These are phyloP conservation scores for Psilopogon haemacephalus DNA, from an alignment of 2,113 vertebrate species.

Conservation along the genomic window DNA sequence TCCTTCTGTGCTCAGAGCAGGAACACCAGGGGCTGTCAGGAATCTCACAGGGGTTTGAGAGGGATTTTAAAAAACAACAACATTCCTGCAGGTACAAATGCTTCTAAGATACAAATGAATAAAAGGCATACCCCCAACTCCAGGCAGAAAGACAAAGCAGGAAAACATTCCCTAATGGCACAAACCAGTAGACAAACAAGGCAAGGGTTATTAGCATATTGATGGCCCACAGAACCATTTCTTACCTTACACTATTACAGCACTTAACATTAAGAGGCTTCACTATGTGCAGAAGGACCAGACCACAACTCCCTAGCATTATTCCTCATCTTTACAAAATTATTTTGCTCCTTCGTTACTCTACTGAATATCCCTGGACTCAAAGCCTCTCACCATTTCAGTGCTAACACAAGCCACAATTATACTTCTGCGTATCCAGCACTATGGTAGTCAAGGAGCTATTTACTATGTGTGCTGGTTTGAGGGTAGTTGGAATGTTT, in stretches of 20 bases:
- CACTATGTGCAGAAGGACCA: background rate
- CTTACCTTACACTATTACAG: background rate
- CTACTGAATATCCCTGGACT: background rate
- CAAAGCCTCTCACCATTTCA: background rate
- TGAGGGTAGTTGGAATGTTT: no score
- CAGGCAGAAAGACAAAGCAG: background rate
- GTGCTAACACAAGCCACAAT: background rate
- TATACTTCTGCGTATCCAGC: no score
- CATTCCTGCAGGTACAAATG: background rate
- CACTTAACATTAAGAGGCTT: background rate
- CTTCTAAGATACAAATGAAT: background rate
- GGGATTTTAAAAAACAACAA: background rate
- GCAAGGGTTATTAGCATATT: background rate
- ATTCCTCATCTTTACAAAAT: background rate
- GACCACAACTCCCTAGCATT: background rate
- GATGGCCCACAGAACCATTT: accelerated
- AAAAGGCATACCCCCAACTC: accelerated
- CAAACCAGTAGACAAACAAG: background rate
- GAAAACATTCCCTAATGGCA: background rate
- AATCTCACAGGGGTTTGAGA: background rate
- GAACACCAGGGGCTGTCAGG: accelerated
- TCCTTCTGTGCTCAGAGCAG: background rate
- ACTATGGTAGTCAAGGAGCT: accelerated
- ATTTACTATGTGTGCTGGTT: no score
- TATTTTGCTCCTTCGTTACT: background rate